phyloP scores from a whole-genome alignment of 1,140 invertebrate genomes.

The Homarus americanus region DNA sequence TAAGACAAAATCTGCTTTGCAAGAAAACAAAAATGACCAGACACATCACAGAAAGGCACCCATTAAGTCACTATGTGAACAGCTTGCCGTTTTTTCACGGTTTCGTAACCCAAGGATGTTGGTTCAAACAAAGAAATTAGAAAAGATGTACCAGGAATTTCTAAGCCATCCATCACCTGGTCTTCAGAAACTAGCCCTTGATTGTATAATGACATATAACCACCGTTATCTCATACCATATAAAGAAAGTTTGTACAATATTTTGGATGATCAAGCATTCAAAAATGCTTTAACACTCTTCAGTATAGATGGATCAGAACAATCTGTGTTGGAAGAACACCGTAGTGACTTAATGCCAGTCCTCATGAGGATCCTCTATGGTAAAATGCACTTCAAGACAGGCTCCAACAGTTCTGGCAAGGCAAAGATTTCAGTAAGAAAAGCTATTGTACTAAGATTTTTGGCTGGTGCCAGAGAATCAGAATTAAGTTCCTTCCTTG shows the following conservation, averaged over 20 bases:
- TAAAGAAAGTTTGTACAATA: constrained; percentile 85
- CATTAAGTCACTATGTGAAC: constrained; percentile 82
- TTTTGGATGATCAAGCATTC: constrained; percentile 92
- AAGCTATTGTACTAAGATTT: constrained; percentile 89
- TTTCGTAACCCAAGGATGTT: constrained; percentile 89
- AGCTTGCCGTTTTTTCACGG: constrained; percentile 87
- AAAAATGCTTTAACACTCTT: constrained; percentile 90
- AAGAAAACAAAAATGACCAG: background rate
- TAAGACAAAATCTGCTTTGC: no score
- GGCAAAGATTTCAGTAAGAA: constrained; percentile 83
- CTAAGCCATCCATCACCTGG: constrained; percentile 87
- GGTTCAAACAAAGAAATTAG: constrained; percentile 86
- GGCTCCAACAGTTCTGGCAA: constrained; percentile 86
- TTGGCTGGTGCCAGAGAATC: constrained; percentile 87
- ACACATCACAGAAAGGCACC: constrained; percentile 35
- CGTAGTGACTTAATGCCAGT: constrained; percentile 87
- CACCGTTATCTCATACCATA: constrained; percentile 87
- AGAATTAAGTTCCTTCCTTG: constrained; percentile 88
- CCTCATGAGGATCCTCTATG: constrained; percentile 90
- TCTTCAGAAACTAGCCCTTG: constrained; percentile 90
- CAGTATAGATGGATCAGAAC: constrained; percentile 83
- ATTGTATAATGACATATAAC: constrained; percentile 91
- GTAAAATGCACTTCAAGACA: constrained; percentile 90
- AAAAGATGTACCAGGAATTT: constrained; percentile 87
- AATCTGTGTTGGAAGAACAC: constrained; percentile 85